Base-by-base conservation (phyloP, 2,888 invertebrate genomes). In the Odontomyia ornata region DNA sequence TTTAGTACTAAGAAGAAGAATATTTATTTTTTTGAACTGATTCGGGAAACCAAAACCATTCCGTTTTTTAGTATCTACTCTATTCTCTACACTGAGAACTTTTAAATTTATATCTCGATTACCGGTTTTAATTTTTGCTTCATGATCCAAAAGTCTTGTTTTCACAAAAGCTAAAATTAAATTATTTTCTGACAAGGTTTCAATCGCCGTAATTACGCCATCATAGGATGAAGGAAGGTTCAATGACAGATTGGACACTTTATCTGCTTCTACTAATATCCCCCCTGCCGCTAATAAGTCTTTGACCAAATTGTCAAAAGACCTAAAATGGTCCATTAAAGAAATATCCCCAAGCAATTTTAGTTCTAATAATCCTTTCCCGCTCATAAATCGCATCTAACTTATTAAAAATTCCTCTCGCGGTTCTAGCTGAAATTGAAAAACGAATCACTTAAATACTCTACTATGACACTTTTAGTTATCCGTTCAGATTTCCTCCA, bases 121-220 rank as follows among this genome's bases (percentile, higher is more conserved):
- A 15, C 5, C 77, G 13, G n/a, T 28, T 30, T 65, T 65, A 3
- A 65, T 11, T 30, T 65, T 65, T 1, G 5, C n/a, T 43, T 28
- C 65, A 43, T 65, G 65, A 13, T 83, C 80, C 5, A 82, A 76
- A 15, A 83, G 78, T 77, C 81, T 75, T 2, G 80, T 84, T 80
- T 85, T 85, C 1, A 84, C 84, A 80, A 84, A 84, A n/a, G 80
- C 82, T 21, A 85, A 77, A 0, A 82, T 85, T 69, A 85, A 79
- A 78, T 43, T 80, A 23, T 81, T 83, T 76, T 84, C 83, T 0
- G 82, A 78, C 23, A 85, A 79, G 0, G 83, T 84, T 80, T 85
- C 84, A 0, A 85, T 80, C 0, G 85, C 85, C 5, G 85, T 85
- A 15, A 84, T 81, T 1, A 85, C 81, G 3, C 83, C 83, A 76